Base-by-base conservation (phyloP, 1,140 invertebrate genomes). In the Hycleus cichorii region DNA sequence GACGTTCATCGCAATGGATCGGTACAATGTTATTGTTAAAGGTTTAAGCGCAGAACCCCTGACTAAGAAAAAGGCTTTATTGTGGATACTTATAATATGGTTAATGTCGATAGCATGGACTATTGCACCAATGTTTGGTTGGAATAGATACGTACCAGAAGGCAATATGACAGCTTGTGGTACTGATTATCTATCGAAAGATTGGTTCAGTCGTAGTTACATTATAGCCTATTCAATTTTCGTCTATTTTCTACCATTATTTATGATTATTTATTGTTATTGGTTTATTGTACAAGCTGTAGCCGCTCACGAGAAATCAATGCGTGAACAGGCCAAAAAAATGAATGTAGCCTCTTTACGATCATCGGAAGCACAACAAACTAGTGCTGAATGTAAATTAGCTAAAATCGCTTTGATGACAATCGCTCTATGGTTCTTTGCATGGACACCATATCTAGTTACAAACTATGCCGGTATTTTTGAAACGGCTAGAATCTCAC, bases 141-240 rank as follows among this genome's bases (percentile, higher is more conserved):
- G 89, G 87, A 87, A 88, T 62, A 79, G 89, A 66, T 93, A 91
- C 74, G 87, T 91, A 44, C 89, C 89, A n/a, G 90, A 92, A 77
- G 88, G 88, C 47, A 91, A 91, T 67, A 84, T 91, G 81, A 91
- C 88, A 24, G 85, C 88, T 12, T 93, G 90, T 68, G 90, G 89
- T 25, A 90, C 90, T 53, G 90, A 93, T 70, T 93, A 91, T 69
- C 73, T 93, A 42, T 81, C 74, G 49, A 81, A 83, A 66, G 82
- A 86, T 49, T 82, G 80, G 79, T 53, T 79, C 8, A 82, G 80
- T 63, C 77, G 76, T 49, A 86, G 85, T 49, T 90, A 89, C 72
- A 81, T 89, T 59, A 60, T 89, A 7, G 76, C 83, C 3, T 89
- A 90, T 65, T 80, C 79, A n/a, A 59, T 84, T 11, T 88, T 85